A percentile compares a stretch with the other conserved stretches of the same genome.
Conservation (phyloP, 2,113 vertebrate species). For the Mormyrus lacerda region DNA sequence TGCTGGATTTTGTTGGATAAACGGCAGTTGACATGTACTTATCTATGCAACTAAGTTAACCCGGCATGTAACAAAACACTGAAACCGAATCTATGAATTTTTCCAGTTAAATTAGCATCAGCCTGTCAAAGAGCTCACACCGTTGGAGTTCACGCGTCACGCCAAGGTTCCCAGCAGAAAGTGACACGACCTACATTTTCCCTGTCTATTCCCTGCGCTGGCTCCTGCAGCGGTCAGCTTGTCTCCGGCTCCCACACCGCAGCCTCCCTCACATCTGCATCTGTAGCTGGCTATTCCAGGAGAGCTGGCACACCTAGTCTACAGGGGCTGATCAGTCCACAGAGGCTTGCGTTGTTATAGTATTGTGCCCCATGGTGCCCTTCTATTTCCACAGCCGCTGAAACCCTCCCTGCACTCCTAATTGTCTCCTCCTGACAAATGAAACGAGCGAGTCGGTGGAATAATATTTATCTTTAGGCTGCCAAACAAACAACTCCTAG, state of each 20-base stretch:
- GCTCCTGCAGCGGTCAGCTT: not conserved
- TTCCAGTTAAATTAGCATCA: not conserved
- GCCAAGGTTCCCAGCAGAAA: not conserved
- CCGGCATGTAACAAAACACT: not conserved
- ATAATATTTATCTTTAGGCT: not conserved
- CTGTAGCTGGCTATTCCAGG: not conserved
- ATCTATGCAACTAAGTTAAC: not conserved
- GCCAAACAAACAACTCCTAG: not conserved
- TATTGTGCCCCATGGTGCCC: conserved; percentile 32
- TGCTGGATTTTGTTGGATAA: not conserved
- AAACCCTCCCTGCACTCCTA: conserved; percentile 34
- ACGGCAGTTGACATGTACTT: not conserved
- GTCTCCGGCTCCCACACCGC: not conserved
- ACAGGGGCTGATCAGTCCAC: conserved; percentile 30
- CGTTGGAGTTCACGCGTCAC: not conserved
- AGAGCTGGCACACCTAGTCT: not conserved
- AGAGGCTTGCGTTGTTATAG: conserved; percentile 43
- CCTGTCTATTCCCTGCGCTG: not conserved
- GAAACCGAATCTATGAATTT: not conserved
- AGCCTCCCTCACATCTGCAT: conserved; percentile 16
- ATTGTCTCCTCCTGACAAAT: conserved; percentile 18
- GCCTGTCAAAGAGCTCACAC: not conserved
- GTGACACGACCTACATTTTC: not conserved
- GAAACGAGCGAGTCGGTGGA: not conserved
- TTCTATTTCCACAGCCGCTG: conserved; percentile 38